Conservation (phyloP, 2,113 vertebrate species). For the Sinocyclocheilus anophthalmus region DNA sequence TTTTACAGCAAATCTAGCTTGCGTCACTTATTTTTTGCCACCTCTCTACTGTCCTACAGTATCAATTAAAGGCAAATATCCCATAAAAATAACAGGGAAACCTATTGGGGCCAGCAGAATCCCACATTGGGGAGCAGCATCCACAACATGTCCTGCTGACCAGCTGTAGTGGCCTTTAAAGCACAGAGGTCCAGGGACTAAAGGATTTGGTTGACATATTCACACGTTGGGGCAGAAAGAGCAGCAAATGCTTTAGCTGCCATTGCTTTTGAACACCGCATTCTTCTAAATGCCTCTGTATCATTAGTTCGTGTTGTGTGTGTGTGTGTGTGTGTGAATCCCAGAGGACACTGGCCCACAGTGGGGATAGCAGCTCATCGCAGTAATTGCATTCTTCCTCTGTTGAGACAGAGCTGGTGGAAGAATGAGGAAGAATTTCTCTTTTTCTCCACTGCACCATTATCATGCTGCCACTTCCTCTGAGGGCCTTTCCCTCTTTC, state of each 20-base stretch:
- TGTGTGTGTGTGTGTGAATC: background rate
- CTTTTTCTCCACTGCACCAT: conserved; percentile 5
- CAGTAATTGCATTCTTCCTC: conserved; percentile 49
- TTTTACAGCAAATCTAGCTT: no score
- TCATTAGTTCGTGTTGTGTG: background rate
- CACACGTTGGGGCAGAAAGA: background rate
- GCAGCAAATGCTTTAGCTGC: background rate
- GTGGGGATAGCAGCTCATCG: background rate
- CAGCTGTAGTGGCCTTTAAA: background rate
- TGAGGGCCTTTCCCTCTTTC: conserved; percentile 23
- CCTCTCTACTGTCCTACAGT: background rate
- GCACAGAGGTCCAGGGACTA: background rate
- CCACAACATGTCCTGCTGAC: background rate
- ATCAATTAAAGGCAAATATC: background rate
- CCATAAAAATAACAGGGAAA: background rate
- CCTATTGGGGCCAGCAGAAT: background rate
- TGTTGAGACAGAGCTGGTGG: conserved; percentile 4
- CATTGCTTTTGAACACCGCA: conserved; percentile 1
- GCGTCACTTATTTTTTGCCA: background rate
- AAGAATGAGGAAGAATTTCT: conserved; percentile 19
- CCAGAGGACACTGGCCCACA: conserved; percentile 14
- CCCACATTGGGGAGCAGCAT: background rate
- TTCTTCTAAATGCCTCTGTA: conserved; percentile 17
- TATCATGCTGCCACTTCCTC: conserved; percentile 6
- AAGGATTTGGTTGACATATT: background rate